Base-by-base conservation (phyloP, 2,888 invertebrate species). In the Rhimphoctona megacephalus region DNA sequence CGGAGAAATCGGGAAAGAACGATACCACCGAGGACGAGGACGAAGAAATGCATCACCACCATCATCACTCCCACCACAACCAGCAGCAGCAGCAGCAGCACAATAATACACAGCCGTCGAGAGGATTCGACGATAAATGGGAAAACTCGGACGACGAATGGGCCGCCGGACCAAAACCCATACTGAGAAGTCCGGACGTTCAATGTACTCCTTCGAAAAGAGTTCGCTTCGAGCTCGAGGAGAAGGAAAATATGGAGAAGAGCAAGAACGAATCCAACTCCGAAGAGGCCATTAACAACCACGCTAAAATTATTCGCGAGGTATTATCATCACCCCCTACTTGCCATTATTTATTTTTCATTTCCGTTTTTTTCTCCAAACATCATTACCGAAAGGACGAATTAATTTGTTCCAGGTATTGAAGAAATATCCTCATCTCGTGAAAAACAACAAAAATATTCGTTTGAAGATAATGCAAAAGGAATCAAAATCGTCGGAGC, bases 241-340 rank as follows among this genome's bases (percentile, higher is more conserved):
- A 96, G 52, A 96, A 96, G 90, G 96, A 96, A 90, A 96, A 95
- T 87, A 94, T 96, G 88, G 94, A 94, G 69, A 94, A 95, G 54
- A 90, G 90, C 54, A 90, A 90, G 83, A 87, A 89, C 88, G 46
- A 85, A 86, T 46, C 82, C 3, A 92, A 90, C 81, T 77, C 92
- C 4, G 89, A 92, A 0, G 93, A 93, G 3, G 91, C 94, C 43
- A 90, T 94, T 2, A 92, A 93, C 54, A 97, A 97, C 93, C 98
- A 98, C 94, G 97, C 98, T 0, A 98, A 97, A 95, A 97, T 98
- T 77, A 98, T 98, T 82, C 96, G 97, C 85, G 98, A 98, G 94
- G 97, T 98, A 80, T 22, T 52, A 30, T n/a, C 1, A 5, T 30
- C 19, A 25, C 8, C 30, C 19, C 30, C 19, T 7, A 8, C 8